Percentiles rank a stretch among this genome's conserved stretches.
These are phyloP conservation scores for Mus minutoides DNA, from an alignment of 2,797 vertebrate species.

Conservation along the genomic window DNA sequence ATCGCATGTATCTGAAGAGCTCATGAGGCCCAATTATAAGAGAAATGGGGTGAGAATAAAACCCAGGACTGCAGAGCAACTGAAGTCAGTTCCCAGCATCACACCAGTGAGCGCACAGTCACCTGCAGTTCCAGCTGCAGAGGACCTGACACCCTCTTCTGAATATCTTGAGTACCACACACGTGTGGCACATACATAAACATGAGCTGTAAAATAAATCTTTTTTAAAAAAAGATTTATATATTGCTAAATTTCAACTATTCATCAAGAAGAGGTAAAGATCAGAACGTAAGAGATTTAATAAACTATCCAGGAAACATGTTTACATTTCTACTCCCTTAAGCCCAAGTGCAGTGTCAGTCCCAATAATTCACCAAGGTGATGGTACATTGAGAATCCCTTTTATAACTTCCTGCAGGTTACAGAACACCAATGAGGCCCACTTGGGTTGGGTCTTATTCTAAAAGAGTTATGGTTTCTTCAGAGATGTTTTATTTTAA, in stretches of 20 bases:
- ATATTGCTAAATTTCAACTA: neutral
- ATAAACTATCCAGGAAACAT: neutral
- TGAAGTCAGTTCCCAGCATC: neutral
- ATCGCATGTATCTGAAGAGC: neutral
- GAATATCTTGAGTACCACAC: too few species aligned
- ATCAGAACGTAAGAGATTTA: neutral
- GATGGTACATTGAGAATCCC: too few species aligned
- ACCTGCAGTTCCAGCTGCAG: neutral
- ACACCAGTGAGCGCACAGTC: neutral
- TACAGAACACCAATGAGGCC: neutral
- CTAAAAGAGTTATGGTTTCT: neutral
- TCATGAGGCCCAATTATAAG: neutral
- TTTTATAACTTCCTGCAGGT: neutral
- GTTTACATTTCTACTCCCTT: neutral
- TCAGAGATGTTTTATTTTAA: neutral
- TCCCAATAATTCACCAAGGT: too few species aligned
- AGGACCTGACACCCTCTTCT: too few species aligned
- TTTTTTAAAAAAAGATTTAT: neutral
- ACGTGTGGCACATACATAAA: too few species aligned
- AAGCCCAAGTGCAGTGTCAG: neutral
- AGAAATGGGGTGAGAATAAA: neutral
- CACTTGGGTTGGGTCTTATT: neutral
- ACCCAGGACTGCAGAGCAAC: neutral
- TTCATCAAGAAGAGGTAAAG: neutral
- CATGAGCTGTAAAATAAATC: neutral